Evolutionary conservation across 2,797 vertebrate species (phyloP), one percentile per base, ranked within the genome.

Genomic region (Oreochromis mossambicus): DNA sequence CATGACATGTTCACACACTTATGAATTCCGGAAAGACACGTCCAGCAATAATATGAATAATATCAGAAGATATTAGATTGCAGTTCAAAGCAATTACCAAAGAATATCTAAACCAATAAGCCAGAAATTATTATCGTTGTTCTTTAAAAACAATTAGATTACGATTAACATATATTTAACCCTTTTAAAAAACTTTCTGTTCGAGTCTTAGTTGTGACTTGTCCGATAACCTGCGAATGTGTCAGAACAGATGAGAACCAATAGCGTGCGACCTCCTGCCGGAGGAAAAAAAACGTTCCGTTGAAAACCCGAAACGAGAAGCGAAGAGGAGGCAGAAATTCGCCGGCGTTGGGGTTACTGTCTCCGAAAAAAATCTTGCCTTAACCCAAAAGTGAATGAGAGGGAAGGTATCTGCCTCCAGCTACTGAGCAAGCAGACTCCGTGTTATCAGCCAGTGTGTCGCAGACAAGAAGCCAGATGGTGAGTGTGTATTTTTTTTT

Each of bases 381-480:
- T 7, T 50, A 50, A 75, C 4, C 43, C 12, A 12, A 26, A 55
- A 34, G 76, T 83, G 88, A 83, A 91, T 88, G 90, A 92, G 80
- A 90, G 75, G 43, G 78, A 56, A 48, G 36, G 54, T 7, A 78
- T 77, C 83, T 5, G 5, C 84, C 26, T 89, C 55, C 84, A 80
- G 79, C 36, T 34, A 43, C 77, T 26, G 88, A 93, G 63, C 13
- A 68, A 92, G 24, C 77, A 77, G 90, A 80, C 70, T 26, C 43
- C 8, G 68, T 48, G 73, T 87, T 86, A 77, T 52, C 87, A 81
- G 85, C 77, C 82, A 56, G 93, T 21, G 83, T 85, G 84, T 80
- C 83, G 79, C 83, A 89, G 86, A 94, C 78, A 80, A 91, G 90
- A 79, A 93, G 90, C 90, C 95, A 95, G 95, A 97, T 97, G 96